A percentile compares a stretch with the other conserved stretches of the same genome.
Evolutionary conservation across 2,797 vertebrate genomes (phyloP).

Genomic region (Acrossocheilus wenchowensis): DNA sequence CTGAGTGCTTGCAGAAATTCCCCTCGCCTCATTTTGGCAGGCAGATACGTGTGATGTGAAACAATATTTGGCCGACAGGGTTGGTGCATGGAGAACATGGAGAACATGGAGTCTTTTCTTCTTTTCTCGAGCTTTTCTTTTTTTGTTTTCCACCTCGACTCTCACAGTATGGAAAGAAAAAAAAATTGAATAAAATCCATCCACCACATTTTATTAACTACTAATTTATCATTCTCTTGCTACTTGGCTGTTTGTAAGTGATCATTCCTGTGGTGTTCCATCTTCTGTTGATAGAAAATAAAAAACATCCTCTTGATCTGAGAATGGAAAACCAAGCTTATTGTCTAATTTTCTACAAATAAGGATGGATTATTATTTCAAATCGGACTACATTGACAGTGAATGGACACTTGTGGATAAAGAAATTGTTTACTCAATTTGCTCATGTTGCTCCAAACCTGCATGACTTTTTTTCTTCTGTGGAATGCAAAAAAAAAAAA

Average conservation of each 20-base stretch:
- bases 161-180: neutral
- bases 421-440: neutral
- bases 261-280: slow-evolving; percentile 8
- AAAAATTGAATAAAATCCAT: neutral
- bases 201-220: neutral
- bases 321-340: neutral
- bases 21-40: slow-evolving; percentile 55
- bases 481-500: neutral
- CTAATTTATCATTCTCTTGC: slow-evolving; percentile 9
- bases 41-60: slow-evolving; percentile 50
- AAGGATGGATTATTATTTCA: neutral
- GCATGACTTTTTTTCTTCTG: neutral
- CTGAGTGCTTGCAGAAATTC: slow-evolving; percentile 56
- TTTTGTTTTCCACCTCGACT: neutral
- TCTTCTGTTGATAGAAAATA: neutral
- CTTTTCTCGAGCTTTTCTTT: neutral
- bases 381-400: neutral
- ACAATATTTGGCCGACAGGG: slow-evolving; percentile 32
- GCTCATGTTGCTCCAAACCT: neutral
- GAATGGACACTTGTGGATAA: neutral
- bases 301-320: slow-evolving; percentile 26
- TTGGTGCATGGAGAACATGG: neutral
- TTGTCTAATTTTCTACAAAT: slow-evolving; percentile 8
- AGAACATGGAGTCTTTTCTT: slow-evolving; percentile 28
- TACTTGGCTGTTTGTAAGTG: slow-evolving; percentile 1